Conservation (phyloP, 2,797 vertebrate species). For the Psittacula derbiana region DNA sequence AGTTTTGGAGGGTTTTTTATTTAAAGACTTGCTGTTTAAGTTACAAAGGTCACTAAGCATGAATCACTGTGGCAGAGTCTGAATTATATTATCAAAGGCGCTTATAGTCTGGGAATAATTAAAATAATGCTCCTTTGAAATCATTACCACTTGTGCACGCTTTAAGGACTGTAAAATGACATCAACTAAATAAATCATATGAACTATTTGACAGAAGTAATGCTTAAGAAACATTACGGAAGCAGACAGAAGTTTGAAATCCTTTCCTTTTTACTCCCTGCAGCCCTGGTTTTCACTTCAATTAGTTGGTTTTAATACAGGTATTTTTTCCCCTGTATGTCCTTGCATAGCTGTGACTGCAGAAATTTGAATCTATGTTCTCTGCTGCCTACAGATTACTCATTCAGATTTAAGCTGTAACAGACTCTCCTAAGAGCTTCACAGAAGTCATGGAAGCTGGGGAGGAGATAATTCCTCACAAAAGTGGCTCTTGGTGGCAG, state of each 20-base stretch:
- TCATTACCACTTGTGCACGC: neutral
- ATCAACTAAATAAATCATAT: neutral
- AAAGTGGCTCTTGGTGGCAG: neutral
- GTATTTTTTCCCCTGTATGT: neutral
- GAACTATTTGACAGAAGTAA: neutral
- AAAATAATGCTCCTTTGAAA: neutral
- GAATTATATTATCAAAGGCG: neutral
- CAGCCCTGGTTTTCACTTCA: neutral
- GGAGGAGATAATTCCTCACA: neutral
- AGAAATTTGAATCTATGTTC: neutral
- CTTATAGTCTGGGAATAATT: neutral
- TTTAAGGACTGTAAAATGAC: neutral
- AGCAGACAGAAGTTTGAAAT: neutral
- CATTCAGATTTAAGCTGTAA: fast-evolving
- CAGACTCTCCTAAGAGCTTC: neutral
- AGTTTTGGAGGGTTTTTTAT: neutral
- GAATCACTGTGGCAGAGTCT: neutral
- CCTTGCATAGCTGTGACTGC: neutral
- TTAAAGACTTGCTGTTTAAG: neutral
- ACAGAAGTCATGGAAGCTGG: neutral
- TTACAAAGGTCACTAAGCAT: neutral
- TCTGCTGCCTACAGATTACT: neutral
- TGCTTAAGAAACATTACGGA: neutral
- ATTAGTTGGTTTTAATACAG: neutral
- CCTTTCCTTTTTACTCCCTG: neutral